Conservation (phyloP, 2,888 invertebrate species). For the Nomada flava region DNA sequence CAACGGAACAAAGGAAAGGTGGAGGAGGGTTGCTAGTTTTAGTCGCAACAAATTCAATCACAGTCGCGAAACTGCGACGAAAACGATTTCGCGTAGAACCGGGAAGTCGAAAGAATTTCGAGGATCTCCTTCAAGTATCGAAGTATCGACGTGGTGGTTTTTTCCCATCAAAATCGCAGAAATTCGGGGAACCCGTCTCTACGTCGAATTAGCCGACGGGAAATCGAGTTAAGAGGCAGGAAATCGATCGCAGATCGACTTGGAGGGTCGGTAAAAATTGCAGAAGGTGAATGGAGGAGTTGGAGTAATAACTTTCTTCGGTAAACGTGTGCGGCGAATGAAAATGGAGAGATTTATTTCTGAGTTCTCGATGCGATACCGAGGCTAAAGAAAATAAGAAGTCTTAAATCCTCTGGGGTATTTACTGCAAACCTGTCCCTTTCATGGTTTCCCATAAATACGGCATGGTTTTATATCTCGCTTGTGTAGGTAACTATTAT, state of each 20-base stretch:
- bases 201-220: background rate
- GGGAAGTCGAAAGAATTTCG: background rate
- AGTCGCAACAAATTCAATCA: conserved; percentile 15
- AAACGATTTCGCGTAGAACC: background rate
- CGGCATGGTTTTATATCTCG: background rate
- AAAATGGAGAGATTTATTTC: background rate
- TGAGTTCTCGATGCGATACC: background rate
- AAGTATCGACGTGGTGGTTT: background rate
- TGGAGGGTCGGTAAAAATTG: background rate
- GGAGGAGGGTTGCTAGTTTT: background rate
- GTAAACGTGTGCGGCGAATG: background rate
- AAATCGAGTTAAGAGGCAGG: background rate
- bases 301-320: background rate
- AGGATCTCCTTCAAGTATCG: background rate
- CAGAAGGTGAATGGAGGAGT: background rate
- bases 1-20: conserved; percentile 2
- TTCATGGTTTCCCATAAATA: conserved; percentile 22
- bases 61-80: background rate
- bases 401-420: background rate
- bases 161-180: background rate
- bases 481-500: background rate
- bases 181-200: background rate
- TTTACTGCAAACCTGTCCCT: conserved; percentile 2
- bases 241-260: background rate
- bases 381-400: background rate